Evolutionary conservation across 2,797 vertebrate genomes (phyloP).

Genomic region (Sebastiscus albofasciatus): DNA sequence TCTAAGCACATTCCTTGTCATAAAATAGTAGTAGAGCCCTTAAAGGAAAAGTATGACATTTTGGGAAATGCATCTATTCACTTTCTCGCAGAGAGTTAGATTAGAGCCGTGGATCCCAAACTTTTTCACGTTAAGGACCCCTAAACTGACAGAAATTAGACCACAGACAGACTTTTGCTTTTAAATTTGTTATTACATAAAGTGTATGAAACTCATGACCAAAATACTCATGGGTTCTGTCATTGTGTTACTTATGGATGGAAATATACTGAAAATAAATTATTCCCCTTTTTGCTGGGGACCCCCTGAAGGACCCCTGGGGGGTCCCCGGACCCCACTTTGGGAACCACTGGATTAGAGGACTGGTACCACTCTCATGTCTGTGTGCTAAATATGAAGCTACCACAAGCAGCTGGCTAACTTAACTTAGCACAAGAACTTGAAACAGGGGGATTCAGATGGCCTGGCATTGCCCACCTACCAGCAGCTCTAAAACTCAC

Average conservation of each 20-base stretch:
- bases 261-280: not conserved
- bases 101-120: not conserved
- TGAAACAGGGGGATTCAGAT: not conserved
- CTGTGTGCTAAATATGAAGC: not conserved
- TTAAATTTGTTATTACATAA: fast-evolving
- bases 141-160: no score
- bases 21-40: not conserved
- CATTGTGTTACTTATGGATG: no score
- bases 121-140: not conserved
- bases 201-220: no score
- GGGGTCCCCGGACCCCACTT: not conserved
- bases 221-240: no score
- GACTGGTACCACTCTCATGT: not conserved
- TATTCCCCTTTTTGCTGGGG: fast-evolving
- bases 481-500: not conserved
- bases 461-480: not conserved
- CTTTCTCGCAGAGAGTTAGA: not conserved
- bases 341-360: not conserved
- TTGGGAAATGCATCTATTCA: not conserved
- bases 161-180: not conserved
- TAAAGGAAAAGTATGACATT: not conserved
- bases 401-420: not conserved
- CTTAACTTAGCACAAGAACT: not conserved
- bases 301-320: not conserved
- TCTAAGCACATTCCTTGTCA: not conserved